These are phyloP conservation scores for Maccullochella peelii DNA, from an alignment of 2,113 vertebrate genomes.

Conservation along the genomic window DNA sequence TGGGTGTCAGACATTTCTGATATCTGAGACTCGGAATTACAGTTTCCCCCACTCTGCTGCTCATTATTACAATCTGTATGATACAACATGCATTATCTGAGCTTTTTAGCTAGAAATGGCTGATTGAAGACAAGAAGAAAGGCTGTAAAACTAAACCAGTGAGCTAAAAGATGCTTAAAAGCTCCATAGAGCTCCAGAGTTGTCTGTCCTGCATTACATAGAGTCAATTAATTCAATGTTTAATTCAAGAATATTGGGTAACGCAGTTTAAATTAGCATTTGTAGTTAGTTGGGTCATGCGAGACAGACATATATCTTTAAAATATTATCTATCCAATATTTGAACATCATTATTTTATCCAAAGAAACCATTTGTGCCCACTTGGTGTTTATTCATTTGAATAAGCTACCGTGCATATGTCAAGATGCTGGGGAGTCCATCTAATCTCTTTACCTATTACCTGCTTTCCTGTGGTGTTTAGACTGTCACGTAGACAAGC, in stretches of 20 bases:
- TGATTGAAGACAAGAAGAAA: too few relatives aligned
- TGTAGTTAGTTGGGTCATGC: not conserved
- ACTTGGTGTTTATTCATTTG: not conserved
- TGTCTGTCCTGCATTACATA: not conserved
- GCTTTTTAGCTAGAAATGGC: not conserved
- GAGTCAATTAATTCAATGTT: not conserved
- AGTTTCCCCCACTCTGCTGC: not conserved
- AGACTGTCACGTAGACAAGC: slow-evolving; percentile 4
- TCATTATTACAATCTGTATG: not conserved
- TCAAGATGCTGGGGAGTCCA: not conserved
- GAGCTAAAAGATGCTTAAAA: not conserved
- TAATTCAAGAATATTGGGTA: not conserved
- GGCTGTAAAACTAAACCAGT: not conserved
- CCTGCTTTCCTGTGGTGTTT: slow-evolving; percentile 36
- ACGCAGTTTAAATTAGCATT: not conserved
- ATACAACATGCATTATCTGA: not conserved
- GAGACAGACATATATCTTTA: not conserved
- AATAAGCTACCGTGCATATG: not conserved
- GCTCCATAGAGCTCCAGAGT: not conserved
- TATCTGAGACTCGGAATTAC: not conserved
- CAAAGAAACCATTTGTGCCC: not conserved
- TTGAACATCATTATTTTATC: not conserved
- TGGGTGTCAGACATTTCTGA: not conserved
- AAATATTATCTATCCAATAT: not conserved
- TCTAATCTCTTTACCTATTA: slow-evolving; percentile 11